Evolutionary conservation across 2,888 invertebrate species (phyloP).

Genomic region (Ligdia adustata): DNA sequence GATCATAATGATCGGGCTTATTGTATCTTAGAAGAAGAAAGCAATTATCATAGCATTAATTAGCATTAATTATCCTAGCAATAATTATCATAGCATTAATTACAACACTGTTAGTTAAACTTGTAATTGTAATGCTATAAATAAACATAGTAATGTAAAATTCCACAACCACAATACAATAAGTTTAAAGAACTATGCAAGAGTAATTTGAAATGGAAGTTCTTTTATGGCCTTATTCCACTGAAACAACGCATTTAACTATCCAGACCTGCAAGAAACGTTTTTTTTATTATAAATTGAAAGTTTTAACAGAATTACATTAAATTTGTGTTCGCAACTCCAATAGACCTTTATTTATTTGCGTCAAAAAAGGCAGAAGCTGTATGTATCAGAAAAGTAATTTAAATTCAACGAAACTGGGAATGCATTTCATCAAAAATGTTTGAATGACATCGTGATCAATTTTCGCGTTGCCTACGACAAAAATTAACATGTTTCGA

Average conservation of each 20-base stretch:
- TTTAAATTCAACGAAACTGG: conserved; percentile 6
- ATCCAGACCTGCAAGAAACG: not conserved
- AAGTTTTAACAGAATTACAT: too few relatives aligned
- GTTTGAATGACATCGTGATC: conserved; percentile 33
- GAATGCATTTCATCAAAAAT: conserved; percentile 29
- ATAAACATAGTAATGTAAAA: conserved; percentile 24
- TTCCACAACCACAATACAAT: conserved; percentile 12
- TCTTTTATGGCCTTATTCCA: not conserved
- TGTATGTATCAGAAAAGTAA: conserved; percentile 9
- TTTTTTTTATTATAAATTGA: too few relatives aligned
- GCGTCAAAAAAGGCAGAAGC: not conserved
- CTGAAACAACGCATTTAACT: not conserved
- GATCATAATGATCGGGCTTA: conserved; percentile 10
- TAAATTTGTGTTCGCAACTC: not conserved
- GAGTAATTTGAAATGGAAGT: too few relatives aligned
- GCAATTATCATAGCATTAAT: too few relatives aligned
- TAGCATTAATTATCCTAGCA: too few relatives aligned
- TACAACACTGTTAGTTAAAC: too few relatives aligned
- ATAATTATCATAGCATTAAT: too few relatives aligned
- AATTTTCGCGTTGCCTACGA: conserved; percentile 30
- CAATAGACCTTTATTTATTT: too few relatives aligned
- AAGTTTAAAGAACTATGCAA: conserved; percentile 2
- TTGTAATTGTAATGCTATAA: conserved; percentile 2
- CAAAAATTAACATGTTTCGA: conserved; percentile 37
- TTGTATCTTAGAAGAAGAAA: conserved; percentile 1